phyloP scores from a whole-genome alignment of 2,113 vertebrate genomes.

The Tragelaphus imberbis region DNA sequence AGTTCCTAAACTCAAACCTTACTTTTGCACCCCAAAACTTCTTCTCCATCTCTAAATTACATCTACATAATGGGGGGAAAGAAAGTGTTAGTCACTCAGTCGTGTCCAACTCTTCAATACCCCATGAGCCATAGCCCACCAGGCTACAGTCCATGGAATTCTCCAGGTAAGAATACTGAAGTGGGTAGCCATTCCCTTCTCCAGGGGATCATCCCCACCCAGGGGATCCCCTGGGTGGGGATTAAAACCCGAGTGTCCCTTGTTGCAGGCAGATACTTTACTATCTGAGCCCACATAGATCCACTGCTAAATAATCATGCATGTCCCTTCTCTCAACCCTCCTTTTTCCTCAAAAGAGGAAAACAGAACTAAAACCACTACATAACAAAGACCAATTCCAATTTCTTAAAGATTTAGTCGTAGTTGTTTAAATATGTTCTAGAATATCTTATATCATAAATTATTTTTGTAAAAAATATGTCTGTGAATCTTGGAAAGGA shows the following conservation, averaged over 20 bases:
- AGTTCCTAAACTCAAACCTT: neutral
- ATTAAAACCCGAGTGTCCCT: neutral
- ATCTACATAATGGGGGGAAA: fast-evolving
- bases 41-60: neutral
- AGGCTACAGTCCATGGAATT: neutral
- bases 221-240: neutral
- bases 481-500: neutral
- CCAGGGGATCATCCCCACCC: neutral
- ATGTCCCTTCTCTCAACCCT: neutral
- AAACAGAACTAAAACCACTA: neutral
- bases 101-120: neutral
- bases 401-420: neutral
- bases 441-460: neutral
- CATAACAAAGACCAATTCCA: neutral
- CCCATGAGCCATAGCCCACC: neutral
- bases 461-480: neutral
- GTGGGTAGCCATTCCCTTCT: neutral
- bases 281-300: neutral
- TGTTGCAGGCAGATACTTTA: neutral
- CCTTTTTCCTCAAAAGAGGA: neutral
- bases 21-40: neutral
- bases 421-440: neutral
- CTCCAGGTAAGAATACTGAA: neutral
- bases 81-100: neutral
- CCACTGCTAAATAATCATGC: neutral